Evolutionary conservation across 2,113 vertebrate species (phyloP).

Genomic region (Balaeniceps rex): DNA sequence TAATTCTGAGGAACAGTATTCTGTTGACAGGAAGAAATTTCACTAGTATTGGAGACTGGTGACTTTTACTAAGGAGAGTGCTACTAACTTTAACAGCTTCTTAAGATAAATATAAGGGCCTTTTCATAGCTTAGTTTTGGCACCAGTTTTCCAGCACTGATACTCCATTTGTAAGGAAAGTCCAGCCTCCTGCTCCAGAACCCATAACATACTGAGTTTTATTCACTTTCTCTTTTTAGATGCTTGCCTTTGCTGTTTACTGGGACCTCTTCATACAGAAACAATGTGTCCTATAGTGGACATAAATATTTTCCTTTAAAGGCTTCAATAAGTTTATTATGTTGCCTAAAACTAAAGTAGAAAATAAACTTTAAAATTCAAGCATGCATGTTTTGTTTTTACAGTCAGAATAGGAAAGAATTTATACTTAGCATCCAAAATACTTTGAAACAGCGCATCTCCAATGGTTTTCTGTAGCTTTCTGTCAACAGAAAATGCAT

Average conservation of each 20-base stretch:
- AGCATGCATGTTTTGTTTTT: not conserved
- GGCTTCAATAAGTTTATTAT: not conserved
- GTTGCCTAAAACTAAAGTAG: not conserved
- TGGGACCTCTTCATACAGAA: not conserved
- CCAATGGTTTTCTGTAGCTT: not conserved
- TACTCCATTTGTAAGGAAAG: not conserved
- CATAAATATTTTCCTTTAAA: conserved; percentile 31
- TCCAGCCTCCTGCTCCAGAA: not conserved
- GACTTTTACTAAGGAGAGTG: not conserved
- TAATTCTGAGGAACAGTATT: not conserved
- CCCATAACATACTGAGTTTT: not conserved
- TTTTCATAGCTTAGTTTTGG: not conserved
- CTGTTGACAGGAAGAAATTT: not conserved
- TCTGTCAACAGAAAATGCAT: not conserved
- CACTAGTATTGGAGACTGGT: not conserved
- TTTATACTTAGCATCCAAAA: not conserved
- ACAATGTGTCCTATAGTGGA: not conserved
- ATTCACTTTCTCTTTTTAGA: not conserved
- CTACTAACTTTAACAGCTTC: not conserved
- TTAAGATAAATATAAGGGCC: not conserved
- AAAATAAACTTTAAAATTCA: conserved; percentile 17
- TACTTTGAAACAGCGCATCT: not conserved
- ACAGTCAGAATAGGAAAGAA: not conserved
- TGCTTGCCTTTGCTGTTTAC: not conserved
- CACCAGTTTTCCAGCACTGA: not conserved